Percentiles rank a stretch among this genome's conserved stretches.
Conservation (phyloP, 2,113 vertebrate species). For the Lampris megalopsis region DNA sequence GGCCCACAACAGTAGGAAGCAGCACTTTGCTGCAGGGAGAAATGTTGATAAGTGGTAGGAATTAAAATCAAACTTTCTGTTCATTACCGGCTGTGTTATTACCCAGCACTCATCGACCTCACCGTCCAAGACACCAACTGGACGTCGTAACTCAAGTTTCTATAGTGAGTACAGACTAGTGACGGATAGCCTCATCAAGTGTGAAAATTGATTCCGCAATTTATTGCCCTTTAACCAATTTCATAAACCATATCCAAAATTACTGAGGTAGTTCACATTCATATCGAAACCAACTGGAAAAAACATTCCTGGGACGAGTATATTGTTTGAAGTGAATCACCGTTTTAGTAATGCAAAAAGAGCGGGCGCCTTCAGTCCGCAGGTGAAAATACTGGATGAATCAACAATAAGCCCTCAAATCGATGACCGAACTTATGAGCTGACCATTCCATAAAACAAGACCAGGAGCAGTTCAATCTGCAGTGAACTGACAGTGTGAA, state of each 20-base stretch:
- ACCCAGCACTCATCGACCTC: neutral
- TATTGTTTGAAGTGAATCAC: conserved; percentile 31
- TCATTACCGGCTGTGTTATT: conserved; percentile 20
- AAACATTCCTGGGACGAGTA: neutral
- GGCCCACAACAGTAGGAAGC: neutral
- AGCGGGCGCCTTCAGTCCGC: no score
- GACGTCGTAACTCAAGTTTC: conserved; percentile 31
- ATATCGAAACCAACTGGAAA: conserved; percentile 3
- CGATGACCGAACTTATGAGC: no score
- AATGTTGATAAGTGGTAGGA: conserved; percentile 18
- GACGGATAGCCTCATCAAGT: conserved; percentile 32
- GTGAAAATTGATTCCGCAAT: conserved; percentile 40
- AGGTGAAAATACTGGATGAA: no score
- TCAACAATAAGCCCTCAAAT: no score
- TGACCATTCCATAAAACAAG: no score
- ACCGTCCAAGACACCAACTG: conserved; percentile 28
- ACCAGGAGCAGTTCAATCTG: no score
- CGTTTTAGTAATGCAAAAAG: neutral
- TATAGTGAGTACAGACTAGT: conserved; percentile 36
- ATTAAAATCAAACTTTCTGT: conserved; percentile 17
- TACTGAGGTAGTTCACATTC: conserved; percentile 25
- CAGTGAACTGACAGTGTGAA: no score
- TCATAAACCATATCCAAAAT: conserved; percentile 4
- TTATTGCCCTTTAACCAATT: conserved; percentile 37
- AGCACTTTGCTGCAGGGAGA: neutral